Conservation (phyloP, 2,113 vertebrate species). For the Protomyctophum bolini region DNA sequence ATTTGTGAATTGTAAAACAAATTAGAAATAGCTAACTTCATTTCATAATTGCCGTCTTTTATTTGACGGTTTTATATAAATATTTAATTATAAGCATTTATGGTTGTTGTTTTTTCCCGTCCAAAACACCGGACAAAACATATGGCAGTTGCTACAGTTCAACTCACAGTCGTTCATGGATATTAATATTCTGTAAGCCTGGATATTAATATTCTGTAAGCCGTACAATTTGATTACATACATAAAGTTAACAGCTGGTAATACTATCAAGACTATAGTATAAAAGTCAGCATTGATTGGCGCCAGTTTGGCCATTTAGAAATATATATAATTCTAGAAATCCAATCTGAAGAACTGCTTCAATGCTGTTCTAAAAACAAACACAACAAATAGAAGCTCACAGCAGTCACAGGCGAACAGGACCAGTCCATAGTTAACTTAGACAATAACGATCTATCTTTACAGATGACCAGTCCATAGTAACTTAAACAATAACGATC, state of each 20-base stretch:
- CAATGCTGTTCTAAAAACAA: conserved; percentile 41
- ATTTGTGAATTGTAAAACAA: not conserved
- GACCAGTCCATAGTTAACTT: conserved; percentile 42
- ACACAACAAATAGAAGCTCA: conserved; percentile 39
- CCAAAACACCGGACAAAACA: not conserved
- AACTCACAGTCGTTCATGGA: not conserved
- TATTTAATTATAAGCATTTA: not conserved
- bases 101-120: not conserved
- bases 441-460: conserved; percentile 35
- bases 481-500: conserved; percentile 34
- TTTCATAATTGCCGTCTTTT: not conserved
- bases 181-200: not conserved
- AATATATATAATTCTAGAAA: conserved; percentile 2
- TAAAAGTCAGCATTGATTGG: conserved; percentile 44
- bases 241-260: conserved; percentile 24
- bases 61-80: not conserved
- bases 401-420: conserved; percentile 74
- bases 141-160: conserved; percentile 1
- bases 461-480: conserved; percentile 49
- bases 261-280: conserved; percentile 13
- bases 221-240: conserved; percentile 5
- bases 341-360: conserved; percentile 31
- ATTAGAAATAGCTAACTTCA: not conserved
- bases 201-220: not conserved
- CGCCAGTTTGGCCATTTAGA: conserved; percentile 32